Base-by-base conservation (phyloP, 2,797 vertebrate species). In the Lepilemur septentrionalis region DNA sequence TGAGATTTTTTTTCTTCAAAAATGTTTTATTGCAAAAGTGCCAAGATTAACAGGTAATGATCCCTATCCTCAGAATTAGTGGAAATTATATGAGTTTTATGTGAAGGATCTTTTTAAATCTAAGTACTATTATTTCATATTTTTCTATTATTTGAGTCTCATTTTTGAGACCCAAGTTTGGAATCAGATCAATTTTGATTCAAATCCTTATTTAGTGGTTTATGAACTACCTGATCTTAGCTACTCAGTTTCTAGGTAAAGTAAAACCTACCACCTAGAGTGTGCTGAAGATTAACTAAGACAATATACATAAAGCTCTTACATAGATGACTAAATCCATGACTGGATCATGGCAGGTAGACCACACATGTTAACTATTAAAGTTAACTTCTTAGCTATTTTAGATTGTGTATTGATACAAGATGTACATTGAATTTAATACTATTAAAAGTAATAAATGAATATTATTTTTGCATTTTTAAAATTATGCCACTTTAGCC, bases 101-200 rank as follows among this genome's bases (percentile, higher is more conserved):
- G 23, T 78, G 23, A 22, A 89, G 5, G 23, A 14, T 70, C 38
- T 94, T 89, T 88, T 88, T 88, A 72, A 89, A 86, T 95, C 61
- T 52, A 95, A 73, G 46, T 89, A 95, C 35, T 28, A 91, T 43
- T 57, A 80, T 48, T 41, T 91, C 65, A 50, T 22, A 75, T 81
- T 94, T 91, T 97, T 94, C 90, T 94, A 15, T 83, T 93, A 87
- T 55, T 83, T 83, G 18, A 84, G 63, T 91, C 30, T 89, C 32
- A 89, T 43, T 96, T 93, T 93, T 95, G 15, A 92, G 30, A 95
- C 1, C 73, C 32, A 92, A 65, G 7, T 94, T 91, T 92, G 22
- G 25, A 93, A 22, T 94, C 5, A 89, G 25, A 43, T 82, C 82
- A 17, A 43, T 82, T 76, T 96, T 91, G 6, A 92, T 86, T 95